Base-by-base conservation (phyloP, 2,797 vertebrate species). In the Alosa sapidissima region DNA sequence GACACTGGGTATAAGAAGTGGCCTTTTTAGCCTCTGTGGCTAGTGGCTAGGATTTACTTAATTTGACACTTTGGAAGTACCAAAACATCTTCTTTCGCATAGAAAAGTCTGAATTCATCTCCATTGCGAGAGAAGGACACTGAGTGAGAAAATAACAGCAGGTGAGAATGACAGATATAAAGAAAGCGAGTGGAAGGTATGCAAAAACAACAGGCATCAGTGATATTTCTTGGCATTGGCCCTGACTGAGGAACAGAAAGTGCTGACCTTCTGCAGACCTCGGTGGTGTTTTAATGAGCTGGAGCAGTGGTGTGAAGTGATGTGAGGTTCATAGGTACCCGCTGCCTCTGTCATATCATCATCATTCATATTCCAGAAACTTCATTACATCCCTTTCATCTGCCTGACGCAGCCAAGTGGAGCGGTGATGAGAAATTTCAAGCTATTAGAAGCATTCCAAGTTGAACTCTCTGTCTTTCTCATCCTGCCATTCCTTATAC, bases 331-430 rank as follows among this genome's bases (percentile, higher is more conserved):
- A 55, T 81, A 85, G 86, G 89, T 88, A 45, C 85, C 86, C 82
- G 81, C 60, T 75, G n/a, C 36, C 14, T 21, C 81, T 84, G 81
- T 85, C 82, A 87, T 83, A 55, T 41, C 28, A 52, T 84, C 65
- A 75, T 75, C 45, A 81, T 87, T 89, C 85, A 87, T 85, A 81
- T 87, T 87, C 86, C 48, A 62, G 9, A 55, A 49, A 81, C 85
- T 85, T 87, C 84, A 86, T 88, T 88, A 84, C 84, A 65, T 51
- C 4, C 5, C 36, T 45, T 84, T 55, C 83, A 60, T 85, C 82
- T 45, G 75, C 51, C 84, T 87, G 86, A 55, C 83, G 85, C 84
- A 81, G 68, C 82, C 19, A 24, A 83, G 72, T 86, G 78, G 82
- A 85, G 41, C 47, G 5, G 54, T 45, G 85, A 85, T 86, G 85